Base-by-base conservation (phyloP, 2,797 vertebrate species). In the Catostomus latipinnis region DNA sequence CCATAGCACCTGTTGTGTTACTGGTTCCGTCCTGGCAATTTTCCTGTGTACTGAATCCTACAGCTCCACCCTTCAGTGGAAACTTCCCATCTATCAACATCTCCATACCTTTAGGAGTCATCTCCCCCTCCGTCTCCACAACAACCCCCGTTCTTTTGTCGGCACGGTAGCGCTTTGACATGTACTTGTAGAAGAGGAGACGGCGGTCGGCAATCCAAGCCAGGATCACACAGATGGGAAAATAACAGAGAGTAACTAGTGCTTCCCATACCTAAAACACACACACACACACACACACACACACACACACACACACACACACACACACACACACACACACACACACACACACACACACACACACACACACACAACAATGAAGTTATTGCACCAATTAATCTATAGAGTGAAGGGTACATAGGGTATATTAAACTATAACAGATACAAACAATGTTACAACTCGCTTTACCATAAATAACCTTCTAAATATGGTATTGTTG, bases 131-230 rank as follows among this genome's bases (percentile, higher is more conserved):
- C 1, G 97, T 94, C 79, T 96, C 96, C 34, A 98, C 96, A 73
- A 98, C 97, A 61, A 98, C 96, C 74, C 97, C 96, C 1, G 96
- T 96, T 52, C 95, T 92, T 22, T 96, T 97, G 90, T 98, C 94
- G 0, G 96, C 96, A 2, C 97, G 95, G 89, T 98, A 98, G 1
- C 96, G 92, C 86, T 97, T 98, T 92, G 96, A 95, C 86, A 98
- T 97, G 69, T 96, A 97, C 74, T 98, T 98, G 90, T 98, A 99
- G 92, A 98, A 97, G 61, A 99, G 93, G 1, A 98, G 89, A 0
- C 96, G 89, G 1, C 97, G 97, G 88, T 99, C 97, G 0, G 97
- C 96, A 0, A 98, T 94, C 97, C 97, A 98, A 10, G 97, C 96
- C 85, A 97, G 92, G 48, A 97, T 85, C 66, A 99, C 97, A 83